Conservation (phyloP, 2,113 vertebrate species). For the Oreochromis aureus region DNA sequence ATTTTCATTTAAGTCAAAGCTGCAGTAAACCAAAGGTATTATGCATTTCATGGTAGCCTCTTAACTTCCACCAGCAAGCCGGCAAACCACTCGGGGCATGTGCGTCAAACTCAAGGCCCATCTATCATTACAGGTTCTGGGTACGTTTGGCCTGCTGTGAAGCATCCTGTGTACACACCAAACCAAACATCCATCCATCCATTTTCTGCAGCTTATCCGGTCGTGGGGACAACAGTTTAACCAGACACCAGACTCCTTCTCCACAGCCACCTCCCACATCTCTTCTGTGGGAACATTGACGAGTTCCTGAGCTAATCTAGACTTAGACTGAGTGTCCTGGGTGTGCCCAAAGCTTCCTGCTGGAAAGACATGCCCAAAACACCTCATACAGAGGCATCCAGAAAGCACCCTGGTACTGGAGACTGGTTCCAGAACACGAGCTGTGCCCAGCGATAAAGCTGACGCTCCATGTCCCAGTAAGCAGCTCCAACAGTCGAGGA, state of each 20-base stretch:
- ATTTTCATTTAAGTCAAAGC: conserved; percentile 3
- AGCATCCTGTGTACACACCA: neutral
- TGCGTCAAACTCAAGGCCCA: neutral
- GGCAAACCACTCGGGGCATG: neutral
- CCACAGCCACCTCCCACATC: neutral
- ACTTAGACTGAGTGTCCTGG: neutral
- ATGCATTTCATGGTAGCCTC: neutral
- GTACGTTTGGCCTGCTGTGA: neutral
- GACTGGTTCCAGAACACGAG: accelerated
- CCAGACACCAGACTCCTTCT: neutral
- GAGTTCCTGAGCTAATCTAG: neutral
- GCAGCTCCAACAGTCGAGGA: neutral
- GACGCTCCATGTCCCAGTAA: neutral
- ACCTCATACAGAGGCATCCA: neutral
- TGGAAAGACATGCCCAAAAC: neutral
- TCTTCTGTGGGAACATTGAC: neutral
- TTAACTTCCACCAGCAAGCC: neutral
- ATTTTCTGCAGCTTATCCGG: neutral
- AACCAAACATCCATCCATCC: neutral
- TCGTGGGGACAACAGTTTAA: neutral
- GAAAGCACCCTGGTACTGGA: accelerated
- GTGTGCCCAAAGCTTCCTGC: neutral
- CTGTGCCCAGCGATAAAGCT: neutral
- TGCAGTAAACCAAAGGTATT: neutral
- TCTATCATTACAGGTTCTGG: neutral